phyloP scores from a whole-genome alignment of 2,888 invertebrate species.

The Lacanobia wlatinum region DNA sequence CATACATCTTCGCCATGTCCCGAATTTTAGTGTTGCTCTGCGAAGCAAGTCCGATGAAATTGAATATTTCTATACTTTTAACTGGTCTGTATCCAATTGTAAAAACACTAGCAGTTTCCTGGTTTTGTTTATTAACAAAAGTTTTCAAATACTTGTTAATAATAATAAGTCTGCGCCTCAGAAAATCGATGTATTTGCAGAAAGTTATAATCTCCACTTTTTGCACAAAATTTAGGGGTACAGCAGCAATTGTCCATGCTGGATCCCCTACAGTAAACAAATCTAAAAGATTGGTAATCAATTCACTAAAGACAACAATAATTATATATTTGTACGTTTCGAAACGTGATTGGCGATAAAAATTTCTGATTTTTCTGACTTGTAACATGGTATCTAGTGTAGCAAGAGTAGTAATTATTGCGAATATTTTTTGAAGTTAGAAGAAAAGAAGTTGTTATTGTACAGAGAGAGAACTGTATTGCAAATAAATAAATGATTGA shows the following conservation, averaged over 20 bases:
- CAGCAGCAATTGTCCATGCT: constrained; percentile 8
- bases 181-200: constrained; percentile 28
- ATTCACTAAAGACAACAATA: constrained; percentile 11
- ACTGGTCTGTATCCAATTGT: constrained; percentile 51
- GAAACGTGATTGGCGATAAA: constrained; percentile 20
- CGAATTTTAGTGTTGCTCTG: constrained; percentile 73
- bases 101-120: constrained; percentile 64
- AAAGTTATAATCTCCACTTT: constrained; percentile 22
- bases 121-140: constrained; percentile 70
- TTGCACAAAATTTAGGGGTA: constrained; percentile 29
- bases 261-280: not conserved
- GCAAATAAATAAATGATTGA: no score
- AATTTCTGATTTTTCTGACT: constrained; percentile 6
- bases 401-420: constrained; percentile 16
- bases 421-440: constrained; percentile 4
- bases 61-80: constrained; percentile 47
- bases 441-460: constrained; percentile 12
- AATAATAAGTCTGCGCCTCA: constrained; percentile 33
- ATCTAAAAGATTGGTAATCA: constrained; percentile 24
- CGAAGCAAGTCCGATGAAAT: constrained; percentile 70
- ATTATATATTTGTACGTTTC: constrained; percentile 17
- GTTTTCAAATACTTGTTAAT: constrained; percentile 74
- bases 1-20: constrained; percentile 74
- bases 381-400: constrained; percentile 17
- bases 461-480: constrained; percentile 16